Base-by-base conservation (phyloP, 2,888 invertebrate species). In the Drosophila parthenogenetica region DNA sequence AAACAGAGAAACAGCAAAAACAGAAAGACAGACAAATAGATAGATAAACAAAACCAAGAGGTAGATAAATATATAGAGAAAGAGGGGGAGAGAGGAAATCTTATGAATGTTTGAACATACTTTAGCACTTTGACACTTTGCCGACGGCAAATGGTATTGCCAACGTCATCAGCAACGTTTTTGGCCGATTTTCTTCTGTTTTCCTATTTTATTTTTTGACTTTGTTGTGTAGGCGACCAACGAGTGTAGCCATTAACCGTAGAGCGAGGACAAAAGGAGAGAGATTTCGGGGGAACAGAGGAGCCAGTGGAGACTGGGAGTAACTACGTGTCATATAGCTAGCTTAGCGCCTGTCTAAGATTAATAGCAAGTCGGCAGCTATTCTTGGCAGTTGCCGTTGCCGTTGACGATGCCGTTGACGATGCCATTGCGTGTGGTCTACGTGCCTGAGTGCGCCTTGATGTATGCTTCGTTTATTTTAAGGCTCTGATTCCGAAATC, bases 51-150 rank as follows among this genome's bases (percentile, higher is more conserved):
- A 32, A 64, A 32, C 54, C 32, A 49, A 35, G 3, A 35, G 35
- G 13, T 35, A 11, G 35, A 35, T 35, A 4, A 5, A 13, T 13
- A 35, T 13, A 8, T 5, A 13, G 13, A 35, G 35, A 8, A 8
- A 25, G 22, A 29, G 10, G 25, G 11, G 16, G 35, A 57, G 22
- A 51, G 16, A 22, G 43, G 74, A 76, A 82, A 89, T 80, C 88
- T 87, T 90, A 89, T 91, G 90, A 90, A 87, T 90, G 87, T 90
- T 90, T 89, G 85, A 90, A 89, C 86, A 90, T 71, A 87, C 89
- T 90, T 90, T 90, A 89, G 84, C 90, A 90, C 90, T 90, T 90
- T 86, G 82, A 87, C 84, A 87, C 81, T 84, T 77, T 71, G 74
- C 77, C 80, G 70, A 61, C 59, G 69, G 83, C 69, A 66, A 64